Evolutionary conservation across 2,113 vertebrate species (phyloP).

Genomic region (Esox niger): DNA sequence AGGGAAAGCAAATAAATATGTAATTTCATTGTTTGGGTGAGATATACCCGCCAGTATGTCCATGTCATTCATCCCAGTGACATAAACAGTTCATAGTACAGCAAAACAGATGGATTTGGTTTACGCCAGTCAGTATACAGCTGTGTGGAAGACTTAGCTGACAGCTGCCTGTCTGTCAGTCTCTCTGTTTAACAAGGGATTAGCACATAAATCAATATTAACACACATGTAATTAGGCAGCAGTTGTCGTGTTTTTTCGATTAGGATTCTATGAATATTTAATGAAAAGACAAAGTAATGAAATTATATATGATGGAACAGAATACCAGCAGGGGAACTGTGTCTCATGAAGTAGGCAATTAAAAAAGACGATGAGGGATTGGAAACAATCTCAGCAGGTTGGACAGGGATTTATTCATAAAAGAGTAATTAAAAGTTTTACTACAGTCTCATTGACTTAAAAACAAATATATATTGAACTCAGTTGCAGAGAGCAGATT

Average conservation of each 20-base stretch:
- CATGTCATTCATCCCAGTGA: conserved; percentile 35
- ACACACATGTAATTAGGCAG: conserved; percentile 50
- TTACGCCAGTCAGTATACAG: no score
- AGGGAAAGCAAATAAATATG: no score
- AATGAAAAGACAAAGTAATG: conserved; percentile 46
- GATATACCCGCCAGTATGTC: no score
- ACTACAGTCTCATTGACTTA: conserved; percentile 11
- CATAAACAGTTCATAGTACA: conserved; percentile 19
- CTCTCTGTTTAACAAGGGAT: conserved; percentile 36
- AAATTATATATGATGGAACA: conserved; percentile 46
- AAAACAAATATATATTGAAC: conserved; percentile 23
- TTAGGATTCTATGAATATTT: conserved; percentile 64
- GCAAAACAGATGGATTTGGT: not conserved
- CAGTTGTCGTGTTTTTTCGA: conserved; percentile 41
- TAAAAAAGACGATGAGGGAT: conserved; percentile 36
- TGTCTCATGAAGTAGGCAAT: conserved; percentile 16
- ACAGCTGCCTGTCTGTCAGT: conserved; percentile 52
- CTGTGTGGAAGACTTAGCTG: conserved; percentile 20
- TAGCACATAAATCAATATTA: conserved; percentile 28
- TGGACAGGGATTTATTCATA: conserved; percentile 4
- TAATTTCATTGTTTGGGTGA: no score
- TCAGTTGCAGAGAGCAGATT: conserved; percentile 16
- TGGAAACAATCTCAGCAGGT: conserved; percentile 5
- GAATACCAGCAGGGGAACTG: conserved; percentile 8
- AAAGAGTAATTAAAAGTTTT: conserved; percentile 45